These are phyloP conservation scores for Pristionchus arcanus DNA, from an alignment of 2,888 invertebrate genomes.

Conservation along the genomic window DNA sequence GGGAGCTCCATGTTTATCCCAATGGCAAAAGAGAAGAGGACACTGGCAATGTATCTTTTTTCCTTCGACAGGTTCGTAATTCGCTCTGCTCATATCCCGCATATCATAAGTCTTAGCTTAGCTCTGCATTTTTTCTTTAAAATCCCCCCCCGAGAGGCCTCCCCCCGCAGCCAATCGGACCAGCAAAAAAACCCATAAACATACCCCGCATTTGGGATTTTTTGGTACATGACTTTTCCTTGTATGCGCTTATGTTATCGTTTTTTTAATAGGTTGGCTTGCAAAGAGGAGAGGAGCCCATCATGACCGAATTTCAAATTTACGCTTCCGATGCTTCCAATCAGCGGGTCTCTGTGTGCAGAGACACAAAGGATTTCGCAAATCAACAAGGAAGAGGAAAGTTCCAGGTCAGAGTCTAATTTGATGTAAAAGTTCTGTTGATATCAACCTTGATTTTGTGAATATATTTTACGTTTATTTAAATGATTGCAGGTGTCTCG, in stretches of 20 bases:
- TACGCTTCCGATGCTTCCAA: conserved; percentile 70
- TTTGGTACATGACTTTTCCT: too few relatives aligned
- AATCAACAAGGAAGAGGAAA: conserved; percentile 78
- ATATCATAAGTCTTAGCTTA: too few relatives aligned
- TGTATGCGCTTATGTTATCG: too few relatives aligned
- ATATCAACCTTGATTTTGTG: too few relatives aligned
- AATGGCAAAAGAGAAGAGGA: conserved; percentile 78
- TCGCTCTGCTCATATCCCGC: too few relatives aligned
- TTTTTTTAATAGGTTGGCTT: conserved; percentile 56
- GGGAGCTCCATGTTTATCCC: conserved; percentile 78
- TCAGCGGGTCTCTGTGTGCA: conserved; percentile 74
- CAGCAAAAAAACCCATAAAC: too few relatives aligned
- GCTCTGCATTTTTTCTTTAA: too few relatives aligned
- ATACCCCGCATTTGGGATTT: too few relatives aligned
- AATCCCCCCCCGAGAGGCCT: too few relatives aligned
- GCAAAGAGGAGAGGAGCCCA: conserved; percentile 75
- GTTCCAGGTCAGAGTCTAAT: conserved; percentile 67
- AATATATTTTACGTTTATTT: background rate
- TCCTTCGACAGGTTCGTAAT: conserved; percentile 71
- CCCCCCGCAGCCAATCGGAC: too few relatives aligned
- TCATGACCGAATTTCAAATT: conserved; percentile 79
- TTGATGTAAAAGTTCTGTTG: background rate
- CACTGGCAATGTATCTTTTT: conserved; percentile 75
- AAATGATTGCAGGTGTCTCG: conserved; percentile 62
- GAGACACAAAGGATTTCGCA: conserved; percentile 78